phyloP scores from a whole-genome alignment of 2,888 invertebrate species.

The Deladenus siricidicola region DNA sequence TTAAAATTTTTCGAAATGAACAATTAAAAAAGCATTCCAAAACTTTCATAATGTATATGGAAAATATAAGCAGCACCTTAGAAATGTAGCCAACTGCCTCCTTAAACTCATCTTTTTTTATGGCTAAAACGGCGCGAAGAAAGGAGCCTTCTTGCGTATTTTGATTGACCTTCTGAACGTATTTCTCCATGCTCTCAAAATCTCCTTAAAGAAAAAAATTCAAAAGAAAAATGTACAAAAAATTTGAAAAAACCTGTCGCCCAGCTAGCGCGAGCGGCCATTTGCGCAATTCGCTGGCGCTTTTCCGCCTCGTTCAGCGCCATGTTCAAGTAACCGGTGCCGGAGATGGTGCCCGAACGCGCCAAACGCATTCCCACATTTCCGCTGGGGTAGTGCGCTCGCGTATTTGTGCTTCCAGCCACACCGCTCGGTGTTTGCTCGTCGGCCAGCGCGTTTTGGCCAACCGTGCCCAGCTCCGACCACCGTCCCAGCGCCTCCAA shows the following conservation, averaged over 20 bases:
- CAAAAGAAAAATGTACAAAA: slow-evolving; percentile 4
- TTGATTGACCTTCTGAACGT: slow-evolving; percentile 69
- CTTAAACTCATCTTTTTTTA: slow-evolving; percentile 63
- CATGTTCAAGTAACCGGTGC: slow-evolving; percentile 35
- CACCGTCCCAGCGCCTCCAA: slow-evolving; percentile 95
- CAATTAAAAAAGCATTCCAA: background rate
- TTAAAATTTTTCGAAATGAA: too few relatives aligned
- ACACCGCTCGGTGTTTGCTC: slow-evolving; percentile 3
- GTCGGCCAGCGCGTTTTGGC: slow-evolving; percentile 20
- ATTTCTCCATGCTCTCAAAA: slow-evolving; percentile 86
- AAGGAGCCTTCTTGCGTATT: slow-evolving; percentile 92
- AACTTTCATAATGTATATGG: background rate
- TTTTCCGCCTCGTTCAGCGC: slow-evolving; percentile 28
- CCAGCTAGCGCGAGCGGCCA: slow-evolving; percentile 88
- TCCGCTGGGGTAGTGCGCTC: background rate
- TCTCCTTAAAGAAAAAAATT: slow-evolving; percentile 59
- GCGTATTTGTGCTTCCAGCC: background rate
- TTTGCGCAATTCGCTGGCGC: slow-evolving; percentile 66
- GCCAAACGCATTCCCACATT: background rate
- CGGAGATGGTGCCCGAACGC: background rate
- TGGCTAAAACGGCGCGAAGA: slow-evolving; percentile 81
- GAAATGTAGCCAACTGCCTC: slow-evolving; percentile 68
- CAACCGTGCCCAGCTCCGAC: slow-evolving; percentile 55
- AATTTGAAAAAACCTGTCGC: slow-evolving; percentile 62
- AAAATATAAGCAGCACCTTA: slow-evolving; percentile 58